These are phyloP conservation scores for Zoanthus sansibaricus DNA, from an alignment of 92 coral and sea anemone species.

Conservation along the genomic window DNA sequence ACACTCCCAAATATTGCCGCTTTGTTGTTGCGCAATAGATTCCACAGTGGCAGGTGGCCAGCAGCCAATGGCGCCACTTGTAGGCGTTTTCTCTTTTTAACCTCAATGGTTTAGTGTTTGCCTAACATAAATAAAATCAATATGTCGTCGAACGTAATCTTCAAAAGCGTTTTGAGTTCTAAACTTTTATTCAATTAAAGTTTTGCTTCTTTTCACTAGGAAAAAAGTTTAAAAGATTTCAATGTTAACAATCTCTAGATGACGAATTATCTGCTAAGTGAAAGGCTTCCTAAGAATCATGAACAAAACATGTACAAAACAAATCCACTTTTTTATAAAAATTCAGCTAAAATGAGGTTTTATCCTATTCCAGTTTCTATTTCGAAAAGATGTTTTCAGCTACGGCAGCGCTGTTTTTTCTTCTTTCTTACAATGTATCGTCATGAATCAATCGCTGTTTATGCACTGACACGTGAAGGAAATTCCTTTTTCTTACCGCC, in stretches of 20 bases:
- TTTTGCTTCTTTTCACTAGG: background rate
- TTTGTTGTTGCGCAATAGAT: slow-evolving; percentile 1
- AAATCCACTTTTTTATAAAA: too few relatives aligned
- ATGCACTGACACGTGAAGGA: too few relatives aligned
- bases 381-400: too few relatives aligned
- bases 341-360: too few relatives aligned
- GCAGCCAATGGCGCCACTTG: background rate
- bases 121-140: background rate
- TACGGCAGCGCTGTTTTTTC: too few relatives aligned
- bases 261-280: background rate
- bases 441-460: too few relatives aligned
- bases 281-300: too few relatives aligned
- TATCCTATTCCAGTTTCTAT: too few relatives aligned
- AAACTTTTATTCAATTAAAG: slow-evolving; percentile 8
- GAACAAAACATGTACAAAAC: too few relatives aligned
- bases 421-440: too few relatives aligned
- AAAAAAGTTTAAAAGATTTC: background rate
- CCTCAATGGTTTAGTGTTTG: background rate
- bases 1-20: background rate
- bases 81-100: slow-evolving; percentile 1
- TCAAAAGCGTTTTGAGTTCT: slow-evolving; percentile 1
- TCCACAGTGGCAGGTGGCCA: slow-evolving; percentile 27
- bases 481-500: too few relatives aligned
- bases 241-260: background rate
- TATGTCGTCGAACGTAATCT: background rate